These are phyloP conservation scores for Trilocha varians DNA, from an alignment of 2,888 invertebrate species.

Conservation along the genomic window DNA sequence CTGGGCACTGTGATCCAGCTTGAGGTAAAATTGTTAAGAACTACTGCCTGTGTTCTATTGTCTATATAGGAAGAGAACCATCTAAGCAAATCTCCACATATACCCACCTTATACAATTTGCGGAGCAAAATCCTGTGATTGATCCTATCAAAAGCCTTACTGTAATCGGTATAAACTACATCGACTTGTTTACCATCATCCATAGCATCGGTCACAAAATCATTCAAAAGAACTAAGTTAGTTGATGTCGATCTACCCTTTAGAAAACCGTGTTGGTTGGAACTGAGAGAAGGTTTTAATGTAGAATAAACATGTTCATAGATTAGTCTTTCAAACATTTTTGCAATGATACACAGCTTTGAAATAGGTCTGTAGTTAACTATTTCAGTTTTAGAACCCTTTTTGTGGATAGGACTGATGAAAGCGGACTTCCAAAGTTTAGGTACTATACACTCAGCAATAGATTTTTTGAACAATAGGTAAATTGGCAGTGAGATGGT, in stretches of 20 bases:
- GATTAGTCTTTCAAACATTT: background rate
- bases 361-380: too few relatives aligned
- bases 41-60: background rate
- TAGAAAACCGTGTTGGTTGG: background rate
- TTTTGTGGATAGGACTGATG: too few relatives aligned
- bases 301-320: background rate
- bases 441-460: too few relatives aligned
- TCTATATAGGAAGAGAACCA: background rate
- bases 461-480: too few relatives aligned
- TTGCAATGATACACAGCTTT: background rate
- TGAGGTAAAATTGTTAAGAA: too few relatives aligned
- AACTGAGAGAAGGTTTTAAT: background rate
- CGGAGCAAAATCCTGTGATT: background rate
- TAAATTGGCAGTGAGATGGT: too few relatives aligned
- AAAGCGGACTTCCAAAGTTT: too few relatives aligned
- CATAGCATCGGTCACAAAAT: too few relatives aligned
- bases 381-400: too few relatives aligned
- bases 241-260: background rate
- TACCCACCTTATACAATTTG: background rate
- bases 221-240: background rate
- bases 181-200: too few relatives aligned
- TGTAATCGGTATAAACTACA: too few relatives aligned
- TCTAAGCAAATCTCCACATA: background rate
- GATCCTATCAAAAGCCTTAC: too few relatives aligned
- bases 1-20: background rate